Evolutionary conservation across 2,113 vertebrate genomes (phyloP), one percentile per base, ranked within the genome.

Genomic region (Neodon shergylaensis): DNA sequence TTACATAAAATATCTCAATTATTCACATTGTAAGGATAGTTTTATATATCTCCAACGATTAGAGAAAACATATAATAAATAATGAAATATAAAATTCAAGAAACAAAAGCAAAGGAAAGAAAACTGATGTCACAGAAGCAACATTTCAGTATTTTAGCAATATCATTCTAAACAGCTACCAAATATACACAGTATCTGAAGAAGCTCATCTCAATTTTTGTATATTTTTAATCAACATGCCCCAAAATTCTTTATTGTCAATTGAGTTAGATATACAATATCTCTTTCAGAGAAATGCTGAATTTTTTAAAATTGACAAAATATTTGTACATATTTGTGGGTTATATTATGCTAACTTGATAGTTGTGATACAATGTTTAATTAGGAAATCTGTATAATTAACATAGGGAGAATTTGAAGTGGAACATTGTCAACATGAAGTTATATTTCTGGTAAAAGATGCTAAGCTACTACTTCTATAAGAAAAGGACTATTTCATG

Each of bases 331-430:
- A 65, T 52, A 74, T 89, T 39, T 68, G n/a, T 94, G 9, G 13
- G 5, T 4, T 54, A 42, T 0, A 44, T 17, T 21, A 31, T 65
- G 4, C 22, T 90, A 84, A 54, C 65, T 83, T 44, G 44, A 21
- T 66, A 83, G 1, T 36, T 66, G 0, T 44, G 31, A 76, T 54
- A 52, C 61, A 61, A 19, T 5, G 24, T 13, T 17, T 54, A 68
- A 84, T 66, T 49, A 36, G 49, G 47, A 26, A 87, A 70, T 77
- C 2, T n/a, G 10, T 91, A 42, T 47, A 90, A 68, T 58, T 70
- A 58, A 44, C 17, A 78, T 31, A 63, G 33, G 16, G 73, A 33
- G 8, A 95, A 84, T 94, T 47, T 85, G 76, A 94, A 95, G 36
- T 72, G 28, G 87, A 84, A 5, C 7, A 21, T 84, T 88, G 17